Conservation (phyloP, 2,797 vertebrate species). For the Crocidura indochinensis region DNA sequence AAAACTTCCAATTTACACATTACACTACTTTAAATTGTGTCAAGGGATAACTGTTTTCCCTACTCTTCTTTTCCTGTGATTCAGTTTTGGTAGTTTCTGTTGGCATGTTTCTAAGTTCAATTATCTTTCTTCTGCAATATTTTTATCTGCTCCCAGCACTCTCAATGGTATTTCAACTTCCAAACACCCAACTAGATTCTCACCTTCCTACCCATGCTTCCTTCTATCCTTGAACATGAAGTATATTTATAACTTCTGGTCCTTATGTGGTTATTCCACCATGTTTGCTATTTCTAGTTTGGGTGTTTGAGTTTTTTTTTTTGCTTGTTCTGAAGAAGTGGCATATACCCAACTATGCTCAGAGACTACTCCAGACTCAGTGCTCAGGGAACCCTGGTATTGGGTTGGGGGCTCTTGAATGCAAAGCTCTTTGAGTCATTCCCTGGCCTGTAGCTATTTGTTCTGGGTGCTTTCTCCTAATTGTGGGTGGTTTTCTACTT, state of each 20-base stretch:
- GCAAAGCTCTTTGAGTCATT: too few relatives aligned
- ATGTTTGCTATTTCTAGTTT: constrained; percentile 4
- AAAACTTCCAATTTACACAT: neutral
- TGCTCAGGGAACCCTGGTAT: too few relatives aligned
- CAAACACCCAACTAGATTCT: neutral
- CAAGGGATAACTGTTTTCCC: neutral
- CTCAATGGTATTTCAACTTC: neutral
- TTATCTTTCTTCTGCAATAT: neutral
- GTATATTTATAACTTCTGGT: neutral
- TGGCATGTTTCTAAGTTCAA: neutral
- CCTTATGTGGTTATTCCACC: constrained; percentile 10
- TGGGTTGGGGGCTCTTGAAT: too few relatives aligned
- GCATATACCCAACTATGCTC: neutral
- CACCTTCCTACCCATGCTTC: neutral
- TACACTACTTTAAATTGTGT: neutral
- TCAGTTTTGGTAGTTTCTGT: neutral
- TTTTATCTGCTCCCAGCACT: neutral
- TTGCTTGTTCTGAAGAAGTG: neutral
- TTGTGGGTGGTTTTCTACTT: too few relatives aligned
- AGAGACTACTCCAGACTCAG: too few relatives aligned
- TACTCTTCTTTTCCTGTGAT: neutral
- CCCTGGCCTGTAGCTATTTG: too few relatives aligned
- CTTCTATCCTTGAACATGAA: neutral
- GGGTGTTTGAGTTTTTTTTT: constrained; percentile 42
- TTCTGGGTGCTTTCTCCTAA: too few relatives aligned